Evolutionary conservation across 2,888 invertebrate genomes (phyloP), one percentile per base, ranked within the genome.

Genomic region (Malthinus flaveolus): DNA sequence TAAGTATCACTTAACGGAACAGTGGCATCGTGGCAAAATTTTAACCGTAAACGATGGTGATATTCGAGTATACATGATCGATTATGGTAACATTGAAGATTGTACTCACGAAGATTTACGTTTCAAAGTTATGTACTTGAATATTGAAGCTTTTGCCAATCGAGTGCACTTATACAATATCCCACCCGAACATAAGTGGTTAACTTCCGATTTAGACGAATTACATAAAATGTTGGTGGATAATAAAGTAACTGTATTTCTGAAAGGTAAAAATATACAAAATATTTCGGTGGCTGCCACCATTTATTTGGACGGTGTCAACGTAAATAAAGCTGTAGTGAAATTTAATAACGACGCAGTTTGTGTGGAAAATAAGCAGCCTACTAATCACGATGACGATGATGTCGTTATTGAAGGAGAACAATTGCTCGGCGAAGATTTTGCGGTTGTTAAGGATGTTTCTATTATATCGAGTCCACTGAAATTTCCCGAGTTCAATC

Each of bases 31-130:
- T 56, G 92, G 87, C 5, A 78, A 80, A 69, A 81, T 91, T 1
- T 1, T 79, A 1, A 75, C 81, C 49, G 78, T 83, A 1, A 71
- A 78, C 36, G 79, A 82, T 56, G 65, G 76, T 1, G 67, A 71
- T 49, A 78, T 87, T 61, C 62, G 80, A 52, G 85, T 93, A 0
- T 80, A 84, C 49, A 93, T 91, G 77, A 83, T 94, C 1, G 95
- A 95, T 78, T 95, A 90, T 71, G 95, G 95, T 0, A 93, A 92
- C 71, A 80, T 84, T 36, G 93, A 94, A 74, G 73, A 76, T 0
- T 85, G 89, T 56, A 66, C 79, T 0, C 78, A 82, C 9, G 73
- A 78, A 1, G 81, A 86, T 50, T 69, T 93, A 49, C 80, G 87
- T 12, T 86, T 85, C 62, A 82, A 83, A 65, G 81, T 88, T 1